Percentiles rank a stretch among this genome's conserved stretches.
Evolutionary conservation across 2,888 invertebrate genomes (phyloP).

Genomic region (Hesperia comma): DNA sequence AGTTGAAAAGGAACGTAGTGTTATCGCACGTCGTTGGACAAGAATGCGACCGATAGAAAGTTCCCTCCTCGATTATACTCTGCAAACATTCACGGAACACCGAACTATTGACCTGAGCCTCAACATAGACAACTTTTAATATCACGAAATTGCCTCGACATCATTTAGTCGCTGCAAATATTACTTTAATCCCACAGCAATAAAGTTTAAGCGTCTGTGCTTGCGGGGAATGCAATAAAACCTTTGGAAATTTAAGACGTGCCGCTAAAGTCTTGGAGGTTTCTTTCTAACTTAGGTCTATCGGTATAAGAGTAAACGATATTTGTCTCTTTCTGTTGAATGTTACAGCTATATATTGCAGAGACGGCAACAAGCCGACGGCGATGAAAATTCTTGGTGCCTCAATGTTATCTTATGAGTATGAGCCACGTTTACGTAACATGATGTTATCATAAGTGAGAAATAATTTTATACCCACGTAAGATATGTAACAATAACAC

Average conservation of each 20-base stretch:
- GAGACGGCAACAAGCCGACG: slow-evolving; percentile 72
- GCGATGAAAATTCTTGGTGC: slow-evolving; percentile 81
- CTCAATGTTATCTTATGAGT: slow-evolving; percentile 79
- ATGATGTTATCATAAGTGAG: slow-evolving; percentile 70
- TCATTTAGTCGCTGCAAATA: slow-evolving; percentile 83
- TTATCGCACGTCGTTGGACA: slow-evolving; percentile 71
- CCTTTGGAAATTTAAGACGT: slow-evolving; percentile 77
- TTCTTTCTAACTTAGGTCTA: slow-evolving; percentile 77
- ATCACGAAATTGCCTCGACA: slow-evolving; percentile 79
- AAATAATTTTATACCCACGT: slow-evolving; percentile 48
- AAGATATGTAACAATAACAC: slow-evolving; percentile 14
- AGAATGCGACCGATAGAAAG: slow-evolving; percentile 74
- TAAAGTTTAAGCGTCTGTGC: slow-evolving; percentile 83
- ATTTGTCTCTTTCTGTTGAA: slow-evolving; percentile 71
- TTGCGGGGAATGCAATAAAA: slow-evolving; percentile 83
- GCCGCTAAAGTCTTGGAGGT: slow-evolving; percentile 67
- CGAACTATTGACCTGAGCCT: slow-evolving; percentile 78
- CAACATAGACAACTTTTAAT: slow-evolving; percentile 79
- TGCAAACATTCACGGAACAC: slow-evolving; percentile 71
- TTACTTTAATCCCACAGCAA: slow-evolving; percentile 83
- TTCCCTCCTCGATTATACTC: slow-evolving; percentile 65
- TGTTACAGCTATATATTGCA: slow-evolving; percentile 79
- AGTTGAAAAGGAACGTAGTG: slow-evolving; percentile 71
- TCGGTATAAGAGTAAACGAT: slow-evolving; percentile 55
- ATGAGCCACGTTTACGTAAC: slow-evolving; percentile 68